Conservation (phyloP, 2,888 invertebrate genomes). For the Drepanosiphum platanoidis region DNA sequence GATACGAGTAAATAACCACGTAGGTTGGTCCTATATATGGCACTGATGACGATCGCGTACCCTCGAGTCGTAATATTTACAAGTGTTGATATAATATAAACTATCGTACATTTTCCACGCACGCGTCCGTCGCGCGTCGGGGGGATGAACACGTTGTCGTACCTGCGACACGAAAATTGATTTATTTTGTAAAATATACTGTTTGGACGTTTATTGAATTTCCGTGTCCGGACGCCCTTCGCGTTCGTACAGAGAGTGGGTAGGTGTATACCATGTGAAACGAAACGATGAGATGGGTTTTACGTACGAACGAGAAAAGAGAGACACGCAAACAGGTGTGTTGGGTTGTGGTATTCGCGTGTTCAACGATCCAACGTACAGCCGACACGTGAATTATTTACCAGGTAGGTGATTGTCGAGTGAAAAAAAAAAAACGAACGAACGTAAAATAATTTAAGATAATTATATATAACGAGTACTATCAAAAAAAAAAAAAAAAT, state of each 20-base stretch:
- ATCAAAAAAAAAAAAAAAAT: no score
- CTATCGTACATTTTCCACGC: no score
- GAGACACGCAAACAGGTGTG: conserved; percentile 48
- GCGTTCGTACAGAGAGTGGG: neutral
- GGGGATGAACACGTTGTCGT: no score
- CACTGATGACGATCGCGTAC: no score
- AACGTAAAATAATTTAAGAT: conserved; percentile 4
- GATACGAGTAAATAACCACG: no score
- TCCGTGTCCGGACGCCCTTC: neutral
- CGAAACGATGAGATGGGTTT: neutral
- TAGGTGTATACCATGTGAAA: neutral
- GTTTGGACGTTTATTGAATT: neutral
- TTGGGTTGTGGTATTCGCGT: conserved; percentile 33
- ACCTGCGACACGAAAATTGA: no score
- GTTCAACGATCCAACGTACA: neutral
- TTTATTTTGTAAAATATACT: no score
- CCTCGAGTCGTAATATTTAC: no score
- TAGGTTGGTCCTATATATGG: no score
- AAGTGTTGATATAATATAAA: no score
- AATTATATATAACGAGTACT: conserved; percentile 11
- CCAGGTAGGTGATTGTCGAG: neutral
- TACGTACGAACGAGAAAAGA: conserved; percentile 2
- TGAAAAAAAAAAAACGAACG: neutral
- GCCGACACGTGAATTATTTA: conserved; percentile 21
- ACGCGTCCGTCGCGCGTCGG: no score